Base-by-base conservation (phyloP, 2,888 invertebrate genomes). In the Drosophila histrio region DNA sequence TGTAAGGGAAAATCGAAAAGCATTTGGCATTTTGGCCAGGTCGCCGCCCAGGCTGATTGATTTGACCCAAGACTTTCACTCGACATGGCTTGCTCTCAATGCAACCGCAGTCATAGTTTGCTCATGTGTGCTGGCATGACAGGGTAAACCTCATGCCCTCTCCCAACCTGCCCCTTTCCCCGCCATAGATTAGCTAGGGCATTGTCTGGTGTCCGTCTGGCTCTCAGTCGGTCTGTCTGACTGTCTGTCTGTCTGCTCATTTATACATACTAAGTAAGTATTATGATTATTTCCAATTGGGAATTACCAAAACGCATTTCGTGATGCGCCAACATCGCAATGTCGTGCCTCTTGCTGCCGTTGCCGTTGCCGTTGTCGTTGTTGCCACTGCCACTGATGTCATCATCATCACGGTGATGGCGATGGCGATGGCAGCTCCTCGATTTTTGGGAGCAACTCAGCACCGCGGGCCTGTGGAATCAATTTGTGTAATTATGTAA, bases 221-320 rank as follows among this genome's bases (percentile, higher is more conserved):
- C 5, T 36, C 34, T n/a, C n/a, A n/a, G n/a, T n/a, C 21, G 3
- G 34, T 32, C 53, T 17, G 15, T 11, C 53, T 22, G 32, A 1
- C 41, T 17, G 22, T 38, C 54, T 26, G 21, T 15, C 41, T 24
- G 39, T 22, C 77, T 19, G 28, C 22, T 49, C 19, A 11, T 53
- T 21, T 50, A 53, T 43, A 32, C 49, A 38, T 49, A 56, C 13
- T 15, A 38, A 38, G 43, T 44, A 52, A 49, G 57, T 52, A 77
- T 86, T 67, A 79, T 88, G 63, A 67, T 79, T 67, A 72, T 85
- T 75, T 68, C 67, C 67, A 74, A 59, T 67, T 52, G 44, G 73
- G 79, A 85, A 87, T 87, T 80, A 82, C 88, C 86, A 60, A 85
- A 79, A 82, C 76, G 83, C 83, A 88, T 87, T 85, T 79, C 80